Base-by-base conservation (phyloP, 1,140 invertebrate genomes). In the Caenorhabditis latens region DNA sequence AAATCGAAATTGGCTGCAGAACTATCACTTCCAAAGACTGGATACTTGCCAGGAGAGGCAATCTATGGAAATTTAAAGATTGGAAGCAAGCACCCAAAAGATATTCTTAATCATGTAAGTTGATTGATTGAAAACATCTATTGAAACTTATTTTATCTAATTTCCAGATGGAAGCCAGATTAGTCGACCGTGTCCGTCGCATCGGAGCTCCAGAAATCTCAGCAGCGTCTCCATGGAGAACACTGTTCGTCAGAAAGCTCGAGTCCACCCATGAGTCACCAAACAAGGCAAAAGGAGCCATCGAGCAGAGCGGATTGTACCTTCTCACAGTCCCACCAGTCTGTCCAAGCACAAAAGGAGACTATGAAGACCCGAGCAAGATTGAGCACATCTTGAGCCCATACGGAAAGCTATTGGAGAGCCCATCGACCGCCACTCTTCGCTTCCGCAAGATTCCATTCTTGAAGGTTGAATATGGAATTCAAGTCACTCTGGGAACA, bases 381-480 rank as follows among this genome's bases (percentile, higher is more conserved):
- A 48, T 61, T 42, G 58, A 84, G 42, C 71, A 58, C 43, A 83
- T 63, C n/a, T 65, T 87, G 87, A 83, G 63, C 57, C 85, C 82
- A 48, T 55, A 85, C 50, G 67, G 87, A 85, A 46, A 75, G 32
- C 67, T 89, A 4, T 46, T 88, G 21, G 88, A 89, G 55, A 83
- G 61, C 58, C 88, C 88, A 24, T 88, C 86, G 11, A 89, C 88
- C 11, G 88, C 88, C 0, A 89, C 88, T 16, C 87, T 89, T 48
- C 67, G 84, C 24, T 89, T 89, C 86, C 57, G 88, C 0, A 88
- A 83, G 55, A 83, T 90, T 40, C 88, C 88, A 50, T 89, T 88
- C 57, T 50, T 89, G 19, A 75, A 79, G 14, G 53, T 89, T 6
- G 86, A 89, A 46, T 89, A 89, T 57, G 88, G 84, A 48, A 87